Evolutionary conservation across 2,797 vertebrate genomes (phyloP), one percentile per base, ranked within the genome.

Genomic region (Epinephelus awoara): DNA sequence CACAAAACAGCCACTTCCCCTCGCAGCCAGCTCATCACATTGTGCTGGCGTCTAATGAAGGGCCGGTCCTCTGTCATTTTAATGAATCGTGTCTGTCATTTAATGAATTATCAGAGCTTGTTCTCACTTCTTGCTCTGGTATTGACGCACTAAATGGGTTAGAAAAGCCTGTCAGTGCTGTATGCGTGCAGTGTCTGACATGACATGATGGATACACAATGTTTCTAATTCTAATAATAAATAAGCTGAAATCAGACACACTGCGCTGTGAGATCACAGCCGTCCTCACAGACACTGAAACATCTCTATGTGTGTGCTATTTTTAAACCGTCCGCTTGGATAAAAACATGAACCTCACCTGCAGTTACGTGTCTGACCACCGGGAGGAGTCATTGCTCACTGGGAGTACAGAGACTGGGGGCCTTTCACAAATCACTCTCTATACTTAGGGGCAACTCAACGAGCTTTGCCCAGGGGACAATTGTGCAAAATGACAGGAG

Each of bases 61-160:
- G 29, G 49, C 38, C 3, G 23, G 40, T 42, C 69, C n/a, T 81
- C 66, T 72, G 73, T 76, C 82, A 67, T 65, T 77, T 72, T 75
- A 80, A 88, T 75, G 55, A 86, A 85, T 49, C 29, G 55, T 9
- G 2, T 52, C 58, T 80, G 73, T 83, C 74, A 49, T 51, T 83
- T 80, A 70, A 67, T 79, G 42, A 86, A 74, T 86, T 83, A 81
- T 78, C 40, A 57, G 29, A 72, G 67, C 75, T 70, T 25, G 46
- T 68, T 77, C 67, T 77, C 56, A 56, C 65, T 72, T 55, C 72
- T 58, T 66, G 79, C 55, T 80, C 63, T 69, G 57, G 59, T 49
- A 47, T 50, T 18, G 57, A 84, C 70, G 83, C 63, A 46, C 59
- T 70, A 52, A 72, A 72, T 19, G 25, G 27, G 62, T 73, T 47